Evolutionary conservation across 2,113 vertebrate species (phyloP), one percentile per base, ranked within the genome.

Genomic region (Oceanodroma tethys): DNA sequence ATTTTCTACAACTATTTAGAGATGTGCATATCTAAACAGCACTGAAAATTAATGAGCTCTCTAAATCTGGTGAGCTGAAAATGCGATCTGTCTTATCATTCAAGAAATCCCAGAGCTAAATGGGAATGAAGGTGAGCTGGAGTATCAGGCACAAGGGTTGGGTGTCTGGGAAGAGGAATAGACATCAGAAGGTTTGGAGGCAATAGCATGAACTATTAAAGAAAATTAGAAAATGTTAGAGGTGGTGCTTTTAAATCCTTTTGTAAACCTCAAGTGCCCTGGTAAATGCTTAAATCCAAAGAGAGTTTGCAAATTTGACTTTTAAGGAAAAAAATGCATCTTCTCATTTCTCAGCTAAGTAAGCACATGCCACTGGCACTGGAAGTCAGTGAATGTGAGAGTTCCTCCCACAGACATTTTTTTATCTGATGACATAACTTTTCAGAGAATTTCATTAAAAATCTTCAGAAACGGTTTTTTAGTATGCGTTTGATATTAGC

Each of bases 11-110:
- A n/a, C 7, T 17, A 15, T n/a, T 42, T 62, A 48, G 40, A 55
- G 62, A 16, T 48, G 10, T 4, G 30, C 2, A 0, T 23, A 17
- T 53, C 40, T 47, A 79, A 73, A 67, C 6, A 0, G 1, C 32
- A 50, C 16, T 30, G 27, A 67, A 68, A 81, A 43, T 34, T 19
- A 52, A 68, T 10, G 36, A 62, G 25, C 43, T 7, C 18, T 65
- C 50, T 45, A 34, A 68, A 32, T 34, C 27, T 25, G 23, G 16
- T 17, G 23, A 59, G 18, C 34, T 63, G 56, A 62, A 68, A 81
- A 63, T 11, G 6, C 22, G 15, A 87, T 48, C n/a, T 36, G 17
- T 22, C 8, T 62, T 29, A 14, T 4, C 10, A 50, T 11, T 16
- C 10, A 63, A 38, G 23, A 88, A 88, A 76, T 71, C 27, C 36